phyloP scores from a whole-genome alignment of 2,797 vertebrate genomes.

The Danio choprae region DNA sequence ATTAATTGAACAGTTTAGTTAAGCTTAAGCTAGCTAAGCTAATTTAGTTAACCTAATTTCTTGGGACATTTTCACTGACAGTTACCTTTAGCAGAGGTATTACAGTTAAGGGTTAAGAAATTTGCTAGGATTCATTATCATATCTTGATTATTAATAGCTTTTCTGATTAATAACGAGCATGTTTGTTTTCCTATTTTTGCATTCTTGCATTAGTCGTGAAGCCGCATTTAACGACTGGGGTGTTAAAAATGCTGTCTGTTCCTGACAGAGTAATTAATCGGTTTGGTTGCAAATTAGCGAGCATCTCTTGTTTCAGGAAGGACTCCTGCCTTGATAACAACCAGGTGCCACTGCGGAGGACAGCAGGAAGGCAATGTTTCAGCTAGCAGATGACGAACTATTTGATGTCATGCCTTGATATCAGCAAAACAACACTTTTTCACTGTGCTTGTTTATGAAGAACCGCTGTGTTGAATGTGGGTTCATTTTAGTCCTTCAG shows the following conservation, averaged over 20 bases:
- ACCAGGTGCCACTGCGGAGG: conserved; percentile 49
- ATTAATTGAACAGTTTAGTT: too few species aligned
- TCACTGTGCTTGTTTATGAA: conserved; percentile 25
- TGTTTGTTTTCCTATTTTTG: neutral
- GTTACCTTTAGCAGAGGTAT: too few species aligned
- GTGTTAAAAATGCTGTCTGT: conserved; percentile 16
- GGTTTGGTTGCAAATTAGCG: conserved; percentile 47
- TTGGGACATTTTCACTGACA: too few species aligned
- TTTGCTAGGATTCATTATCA: neutral
- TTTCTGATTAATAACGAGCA: conserved; percentile 8
- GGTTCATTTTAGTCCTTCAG: conserved; percentile 23
- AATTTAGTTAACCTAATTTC: too few species aligned
- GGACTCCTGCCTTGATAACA: conserved; percentile 49
- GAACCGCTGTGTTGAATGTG: conserved; percentile 27
- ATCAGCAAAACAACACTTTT: conserved; percentile 36
- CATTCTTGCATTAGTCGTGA: conserved; percentile 7
- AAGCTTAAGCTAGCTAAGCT: too few species aligned
- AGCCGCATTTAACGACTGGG: neutral
- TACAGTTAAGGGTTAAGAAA: too few species aligned
- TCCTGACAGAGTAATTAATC: conserved; percentile 48
- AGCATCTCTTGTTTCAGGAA: conserved; percentile 38
- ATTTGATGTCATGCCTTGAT: conserved; percentile 41
- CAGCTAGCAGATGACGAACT: conserved; percentile 4
- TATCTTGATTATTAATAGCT: neutral
- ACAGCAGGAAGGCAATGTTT: conserved; percentile 13